Base-by-base conservation (phyloP, 1,140 invertebrate species). In the Saxidomus purpurata region DNA sequence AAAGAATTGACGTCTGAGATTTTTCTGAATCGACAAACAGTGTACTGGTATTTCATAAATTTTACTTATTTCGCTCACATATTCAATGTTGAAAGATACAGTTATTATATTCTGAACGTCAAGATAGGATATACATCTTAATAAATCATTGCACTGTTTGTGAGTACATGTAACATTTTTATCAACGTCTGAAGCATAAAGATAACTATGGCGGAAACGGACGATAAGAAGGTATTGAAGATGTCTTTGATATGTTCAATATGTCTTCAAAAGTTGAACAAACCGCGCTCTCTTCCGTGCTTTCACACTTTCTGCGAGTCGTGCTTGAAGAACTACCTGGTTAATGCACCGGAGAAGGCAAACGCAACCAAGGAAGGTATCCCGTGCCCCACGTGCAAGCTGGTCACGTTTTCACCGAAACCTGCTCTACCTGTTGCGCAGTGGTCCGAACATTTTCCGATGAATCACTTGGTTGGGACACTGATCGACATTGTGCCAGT, bases 161-260 rank as follows among this genome's bases (percentile, higher is more conserved):
- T n/a, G n/a, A n/a, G n/a, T n/a, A n/a, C n/a, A n/a, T n/a, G n/a
- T n/a, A n/a, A n/a, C n/a, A n/a, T n/a, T n/a, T n/a, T n/a, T n/a
- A n/a, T n/a, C n/a, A n/a, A n/a, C n/a, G n/a, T n/a, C n/a, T n/a
- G n/a, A n/a, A n/a, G n/a, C n/a, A n/a, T n/a, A n/a, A n/a, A n/a
- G n/a, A n/a, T n/a, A n/a, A n/a, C n/a, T 31, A 83, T 82, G 87
- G 85, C 85, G 76, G 87, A 82, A 36, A 63, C 87, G 31, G 81
- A 83, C n/a, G 80, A 84, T 40, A 76, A 77, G 34, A 89, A 89
- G 55, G 87, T 89, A 34, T 71, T 89, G n/a, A 82, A 83, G n/a
- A 89, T 89, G 87, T 89, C 87, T 13, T 49, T 89, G 80, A 77
- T 89, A 40, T 89, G 87, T 63, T 83, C 87, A 31, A 89, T 89